Percentiles rank a stretch among this genome's conserved stretches.
phyloP scores from a whole-genome alignment of 1,140 invertebrate species.

The Meloidogyne exigua region DNA sequence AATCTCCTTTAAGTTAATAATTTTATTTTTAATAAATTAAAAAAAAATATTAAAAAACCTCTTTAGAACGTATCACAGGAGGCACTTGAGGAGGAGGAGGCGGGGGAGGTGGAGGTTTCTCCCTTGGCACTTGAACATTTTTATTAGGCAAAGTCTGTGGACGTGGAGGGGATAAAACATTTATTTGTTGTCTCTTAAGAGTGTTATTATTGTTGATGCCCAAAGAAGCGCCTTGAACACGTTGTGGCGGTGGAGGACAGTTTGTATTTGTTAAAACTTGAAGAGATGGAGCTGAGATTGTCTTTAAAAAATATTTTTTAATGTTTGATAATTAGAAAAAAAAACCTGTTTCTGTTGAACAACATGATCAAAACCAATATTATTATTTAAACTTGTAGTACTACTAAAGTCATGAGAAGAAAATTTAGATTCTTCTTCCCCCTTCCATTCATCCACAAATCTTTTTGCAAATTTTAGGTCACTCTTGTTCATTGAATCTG shows the following conservation, averaged over 20 bases:
- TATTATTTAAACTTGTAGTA: background rate
- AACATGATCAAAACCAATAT: background rate
- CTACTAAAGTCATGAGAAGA: slow-evolving; percentile 4
- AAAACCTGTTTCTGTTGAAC: background rate
- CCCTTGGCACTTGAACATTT: background rate
- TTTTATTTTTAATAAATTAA: background rate
- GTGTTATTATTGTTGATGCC: background rate
- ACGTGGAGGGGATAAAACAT: background rate
- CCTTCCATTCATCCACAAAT: slow-evolving; percentile 9
- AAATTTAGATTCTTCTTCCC: slow-evolving; percentile 9
- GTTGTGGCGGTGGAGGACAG: slow-evolving; percentile 23
- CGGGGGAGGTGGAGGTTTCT: slow-evolving; percentile 27
- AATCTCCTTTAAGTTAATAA: too few species aligned
- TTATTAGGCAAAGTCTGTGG: background rate
- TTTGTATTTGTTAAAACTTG: background rate
- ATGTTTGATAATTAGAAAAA: background rate
- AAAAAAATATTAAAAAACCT: slow-evolving; percentile 1
- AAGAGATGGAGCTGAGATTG: background rate
- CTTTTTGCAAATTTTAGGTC: slow-evolving; percentile 35
- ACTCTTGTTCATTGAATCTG: slow-evolving; percentile 20
- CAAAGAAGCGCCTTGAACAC: slow-evolving; percentile 20
- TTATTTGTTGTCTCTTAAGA: background rate
- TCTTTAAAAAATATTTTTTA: background rate
- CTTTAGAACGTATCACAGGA: slow-evolving; percentile 7
- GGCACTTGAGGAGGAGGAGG: slow-evolving; percentile 15